These are phyloP conservation scores for Myanophis thanlyinensis DNA, from an alignment of 2,113 vertebrate genomes.

Conservation along the genomic window DNA sequence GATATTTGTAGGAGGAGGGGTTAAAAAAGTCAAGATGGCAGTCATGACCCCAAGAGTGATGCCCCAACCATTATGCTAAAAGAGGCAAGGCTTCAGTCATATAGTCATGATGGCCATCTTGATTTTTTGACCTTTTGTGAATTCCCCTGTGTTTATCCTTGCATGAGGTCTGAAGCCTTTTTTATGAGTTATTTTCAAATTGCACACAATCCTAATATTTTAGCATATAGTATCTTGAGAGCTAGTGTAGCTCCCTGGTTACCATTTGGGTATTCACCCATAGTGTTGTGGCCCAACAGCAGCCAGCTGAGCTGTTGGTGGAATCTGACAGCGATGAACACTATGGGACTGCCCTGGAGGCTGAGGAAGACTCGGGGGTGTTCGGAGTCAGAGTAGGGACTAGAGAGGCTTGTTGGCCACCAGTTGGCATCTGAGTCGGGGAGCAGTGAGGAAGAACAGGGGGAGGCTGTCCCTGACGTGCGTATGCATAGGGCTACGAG, in stretches of 20 bases:
- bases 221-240: neutral
- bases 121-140: neutral
- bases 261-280: neutral
- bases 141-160: neutral
- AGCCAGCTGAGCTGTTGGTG: no score
- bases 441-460: no score
- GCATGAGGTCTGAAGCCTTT: neutral
- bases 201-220: neutral
- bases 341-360: no score
- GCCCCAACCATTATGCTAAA: neutral
- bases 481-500: no score
- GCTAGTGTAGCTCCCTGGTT: neutral
- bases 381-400: no score
- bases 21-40: neutral
- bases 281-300: no score
- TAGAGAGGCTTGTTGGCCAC: no score
- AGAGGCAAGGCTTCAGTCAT: neutral
- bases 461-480: no score
- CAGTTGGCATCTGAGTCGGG: no score
- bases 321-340: no score
- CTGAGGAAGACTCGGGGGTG: no score
- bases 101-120: neutral
- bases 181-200: neutral
- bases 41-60: neutral
- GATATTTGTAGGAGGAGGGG: neutral